phyloP scores from a whole-genome alignment of 2,888 invertebrate genomes.

The Augochlorella aurata region DNA sequence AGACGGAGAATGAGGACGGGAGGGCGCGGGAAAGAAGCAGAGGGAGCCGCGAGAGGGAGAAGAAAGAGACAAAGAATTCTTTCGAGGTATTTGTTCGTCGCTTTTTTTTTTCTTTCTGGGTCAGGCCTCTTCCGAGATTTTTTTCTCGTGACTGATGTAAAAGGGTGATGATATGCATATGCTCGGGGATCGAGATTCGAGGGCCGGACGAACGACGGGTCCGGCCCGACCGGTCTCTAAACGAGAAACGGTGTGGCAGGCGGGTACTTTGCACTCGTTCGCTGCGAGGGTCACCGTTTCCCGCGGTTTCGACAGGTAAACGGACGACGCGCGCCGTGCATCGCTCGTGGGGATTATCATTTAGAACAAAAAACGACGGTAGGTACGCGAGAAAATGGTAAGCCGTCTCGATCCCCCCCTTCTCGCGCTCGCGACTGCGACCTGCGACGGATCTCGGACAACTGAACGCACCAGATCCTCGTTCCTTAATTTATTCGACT shows the following conservation, averaged over 20 bases:
- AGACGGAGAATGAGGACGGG: constrained; percentile 14
- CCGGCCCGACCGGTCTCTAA: constrained; percentile 2
- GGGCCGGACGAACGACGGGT: constrained; percentile 19
- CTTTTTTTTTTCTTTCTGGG: constrained; percentile 33
- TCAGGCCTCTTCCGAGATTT: constrained; percentile 51
- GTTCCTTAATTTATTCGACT: constrained; percentile 53
- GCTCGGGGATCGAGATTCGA: constrained; percentile 24
- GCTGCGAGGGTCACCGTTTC: constrained; percentile 6
- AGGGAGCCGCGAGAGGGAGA: constrained; percentile 8
- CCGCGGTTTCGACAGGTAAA: constrained; percentile 52
- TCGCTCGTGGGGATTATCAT: constrained; percentile 73
- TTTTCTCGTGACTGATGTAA: constrained; percentile 38
- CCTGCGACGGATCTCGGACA: not conserved
- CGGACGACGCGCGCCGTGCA: constrained; percentile 68
- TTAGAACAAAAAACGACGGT: constrained; percentile 65
- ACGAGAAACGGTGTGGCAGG: not conserved
- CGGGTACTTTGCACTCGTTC: not conserved
- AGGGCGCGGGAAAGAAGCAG: constrained; percentile 14
- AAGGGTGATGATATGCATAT: constrained; percentile 67
- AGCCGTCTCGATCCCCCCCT: constrained; percentile 9
- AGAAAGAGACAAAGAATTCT: constrained; percentile 55
- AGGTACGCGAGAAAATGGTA: constrained; percentile 45
- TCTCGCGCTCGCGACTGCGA: not conserved
- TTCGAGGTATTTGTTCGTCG: constrained; percentile 44
- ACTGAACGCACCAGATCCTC: not conserved